Conservation (phyloP, 2,113 vertebrate species). For the Petaurus breviceps region DNA sequence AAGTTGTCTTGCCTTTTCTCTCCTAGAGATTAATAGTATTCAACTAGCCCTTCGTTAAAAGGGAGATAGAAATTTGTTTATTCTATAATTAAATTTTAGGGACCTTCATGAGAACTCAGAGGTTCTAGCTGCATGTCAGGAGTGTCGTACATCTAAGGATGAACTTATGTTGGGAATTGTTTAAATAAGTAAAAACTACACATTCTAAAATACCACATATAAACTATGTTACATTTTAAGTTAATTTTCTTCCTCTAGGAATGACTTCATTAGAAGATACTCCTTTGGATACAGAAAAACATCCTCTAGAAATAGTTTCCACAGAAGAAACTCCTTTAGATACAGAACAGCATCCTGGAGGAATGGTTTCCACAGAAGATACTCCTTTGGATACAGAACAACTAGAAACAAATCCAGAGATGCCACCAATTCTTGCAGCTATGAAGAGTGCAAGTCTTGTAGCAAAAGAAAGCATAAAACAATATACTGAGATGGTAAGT, state of each 20-base stretch:
- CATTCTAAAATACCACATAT: neutral
- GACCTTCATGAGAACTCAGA: neutral
- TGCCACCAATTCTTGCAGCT: conserved; percentile 63
- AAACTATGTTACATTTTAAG: neutral
- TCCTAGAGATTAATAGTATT: neutral
- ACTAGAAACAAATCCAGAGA: conserved; percentile 48
- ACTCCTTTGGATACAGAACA: conserved; percentile 54
- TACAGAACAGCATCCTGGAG: neutral
- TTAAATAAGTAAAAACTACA: conserved; percentile 9
- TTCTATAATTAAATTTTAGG: neutral
- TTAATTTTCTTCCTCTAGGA: neutral
- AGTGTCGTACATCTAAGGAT: neutral
- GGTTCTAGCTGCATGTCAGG: neutral
- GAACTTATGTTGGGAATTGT: neutral
- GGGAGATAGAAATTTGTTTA: neutral
- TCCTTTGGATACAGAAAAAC: conserved; percentile 48
- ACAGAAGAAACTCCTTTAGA: conserved; percentile 64
- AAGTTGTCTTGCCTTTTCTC: neutral
- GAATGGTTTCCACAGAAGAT: conserved; percentile 67
- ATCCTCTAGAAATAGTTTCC: conserved; percentile 58
- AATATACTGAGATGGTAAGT: conserved; percentile 87
- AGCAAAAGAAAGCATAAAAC: conserved; percentile 70
- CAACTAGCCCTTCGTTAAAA: neutral
- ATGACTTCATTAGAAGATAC: conserved; percentile 71
- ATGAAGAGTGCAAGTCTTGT: conserved; percentile 47